These are phyloP conservation scores for Idaea straminata DNA, from an alignment of 2,888 invertebrate genomes.

Conservation along the genomic window DNA sequence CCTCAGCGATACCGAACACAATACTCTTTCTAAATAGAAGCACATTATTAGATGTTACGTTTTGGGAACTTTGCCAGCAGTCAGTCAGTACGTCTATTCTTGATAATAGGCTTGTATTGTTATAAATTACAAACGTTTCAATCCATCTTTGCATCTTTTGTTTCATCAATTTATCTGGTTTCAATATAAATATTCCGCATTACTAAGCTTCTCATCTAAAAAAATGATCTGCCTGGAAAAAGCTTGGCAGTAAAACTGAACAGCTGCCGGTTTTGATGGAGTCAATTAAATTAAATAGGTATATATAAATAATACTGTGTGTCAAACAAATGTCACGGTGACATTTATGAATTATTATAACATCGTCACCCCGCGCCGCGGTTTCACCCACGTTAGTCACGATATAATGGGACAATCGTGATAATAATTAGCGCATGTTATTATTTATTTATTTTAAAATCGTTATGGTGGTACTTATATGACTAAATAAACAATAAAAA, in stretches of 20 bases:
- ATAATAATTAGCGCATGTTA: too few species aligned
- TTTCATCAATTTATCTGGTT: neutral
- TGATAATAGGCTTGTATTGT: conserved; percentile 16
- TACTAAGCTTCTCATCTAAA: neutral
- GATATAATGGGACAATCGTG: too few species aligned
- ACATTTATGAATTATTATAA: neutral
- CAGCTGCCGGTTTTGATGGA: neutral
- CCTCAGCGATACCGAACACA: conserved; percentile 53
- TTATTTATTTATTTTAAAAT: too few species aligned
- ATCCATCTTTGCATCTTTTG: conserved; percentile 2
- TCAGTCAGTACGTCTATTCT: conserved; percentile 12
- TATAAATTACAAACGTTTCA: conserved; percentile 12
- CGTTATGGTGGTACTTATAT: too few species aligned
- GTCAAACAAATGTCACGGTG: neutral
- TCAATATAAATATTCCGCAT: conserved; percentile 9
- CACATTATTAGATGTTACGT: conserved; percentile 60
- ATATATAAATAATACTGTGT: neutral
- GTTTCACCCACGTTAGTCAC: too few species aligned
- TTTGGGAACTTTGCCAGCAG: conserved; percentile 62
- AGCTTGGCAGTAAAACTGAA: neutral
- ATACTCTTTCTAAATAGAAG: conserved; percentile 74
- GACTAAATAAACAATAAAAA: too few species aligned
- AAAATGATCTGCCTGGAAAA: neutral
- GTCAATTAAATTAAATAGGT: neutral
- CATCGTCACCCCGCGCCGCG: too few species aligned